Percentiles rank a stretch among this genome's conserved stretches.
phyloP scores from a whole-genome alignment of 2,888 invertebrate genomes.

The Xestobium rufovillosum region DNA sequence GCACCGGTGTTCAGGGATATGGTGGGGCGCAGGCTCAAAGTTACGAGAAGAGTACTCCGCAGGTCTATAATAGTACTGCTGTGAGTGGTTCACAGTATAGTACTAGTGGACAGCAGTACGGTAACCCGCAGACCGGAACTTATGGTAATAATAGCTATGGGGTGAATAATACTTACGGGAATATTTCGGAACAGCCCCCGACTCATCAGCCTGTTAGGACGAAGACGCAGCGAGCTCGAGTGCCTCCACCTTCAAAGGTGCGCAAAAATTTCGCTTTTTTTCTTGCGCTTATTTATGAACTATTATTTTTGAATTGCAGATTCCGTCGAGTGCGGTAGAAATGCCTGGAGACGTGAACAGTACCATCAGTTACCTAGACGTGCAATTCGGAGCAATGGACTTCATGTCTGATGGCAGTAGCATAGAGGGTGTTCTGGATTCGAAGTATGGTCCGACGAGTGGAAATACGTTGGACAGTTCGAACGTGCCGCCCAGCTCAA shows the following conservation, averaged over 20 bases:
- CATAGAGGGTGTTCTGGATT: constrained; percentile 42
- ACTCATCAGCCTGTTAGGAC: constrained; percentile 46
- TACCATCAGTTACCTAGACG: constrained; percentile 72
- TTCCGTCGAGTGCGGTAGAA: constrained; percentile 89
- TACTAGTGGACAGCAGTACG: constrained; percentile 28
- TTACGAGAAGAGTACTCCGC: constrained; percentile 4
- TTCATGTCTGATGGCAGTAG: constrained; percentile 53
- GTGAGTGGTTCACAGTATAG: constrained; percentile 15
- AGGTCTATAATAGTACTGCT: constrained; percentile 17
- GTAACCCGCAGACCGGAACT: constrained; percentile 24
- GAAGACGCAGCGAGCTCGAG: constrained; percentile 61
- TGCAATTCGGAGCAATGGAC: constrained; percentile 89
- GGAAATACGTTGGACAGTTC: constrained; percentile 31
- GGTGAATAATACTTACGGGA: constrained; percentile 26
- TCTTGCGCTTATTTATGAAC: neutral
- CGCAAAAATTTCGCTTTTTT: too few species aligned
- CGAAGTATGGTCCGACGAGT: constrained; percentile 43
- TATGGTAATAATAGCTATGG: constrained; percentile 30
- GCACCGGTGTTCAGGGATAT: constrained; percentile 14
- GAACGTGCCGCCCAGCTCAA: constrained; percentile 34
- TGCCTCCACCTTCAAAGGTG: constrained; percentile 81
- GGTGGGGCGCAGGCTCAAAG: constrained; percentile 10
- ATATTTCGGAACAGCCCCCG: constrained; percentile 19
- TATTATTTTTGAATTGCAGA: constrained; percentile 61
- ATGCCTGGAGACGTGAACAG: constrained; percentile 87